Conservation (phyloP, 2,888 invertebrate genomes). For the Epinotia brunnichana region DNA sequence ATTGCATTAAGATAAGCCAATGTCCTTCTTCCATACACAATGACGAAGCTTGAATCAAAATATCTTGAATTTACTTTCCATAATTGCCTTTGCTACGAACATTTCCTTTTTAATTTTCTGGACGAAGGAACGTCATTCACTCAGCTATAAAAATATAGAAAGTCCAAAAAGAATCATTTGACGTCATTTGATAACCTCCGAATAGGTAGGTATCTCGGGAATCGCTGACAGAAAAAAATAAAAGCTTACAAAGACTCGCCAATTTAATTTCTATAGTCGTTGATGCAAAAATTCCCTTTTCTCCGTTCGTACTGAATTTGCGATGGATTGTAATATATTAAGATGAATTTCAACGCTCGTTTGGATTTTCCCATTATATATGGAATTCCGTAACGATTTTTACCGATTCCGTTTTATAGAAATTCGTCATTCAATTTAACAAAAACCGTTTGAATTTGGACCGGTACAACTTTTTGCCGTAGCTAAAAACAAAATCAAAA, state of each 20-base stretch:
- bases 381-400: conserved; percentile 33
- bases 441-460: conserved; percentile 4
- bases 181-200: conserved; percentile 21
- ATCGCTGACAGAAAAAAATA: conserved; percentile 42
- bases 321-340: conserved; percentile 43
- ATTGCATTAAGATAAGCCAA: no score
- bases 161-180: conserved; percentile 8
- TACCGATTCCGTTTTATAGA: conserved; percentile 17
- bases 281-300: conserved; percentile 59
- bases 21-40: no score
- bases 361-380: conserved; percentile 34
- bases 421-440: conserved; percentile 28
- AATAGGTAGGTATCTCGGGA: conserved; percentile 27
- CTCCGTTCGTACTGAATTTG: conserved; percentile 37
- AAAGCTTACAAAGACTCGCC: conserved; percentile 42
- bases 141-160: conserved; percentile 22
- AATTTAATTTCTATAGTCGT: conserved; percentile 62
- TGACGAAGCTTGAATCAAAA: no score
- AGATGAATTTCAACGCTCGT: conserved; percentile 41
- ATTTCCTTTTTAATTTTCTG: background rate
- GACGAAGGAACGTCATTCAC: background rate
- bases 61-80: background rate
- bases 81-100: background rate
- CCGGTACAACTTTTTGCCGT: conserved; percentile 3
- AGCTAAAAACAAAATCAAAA: background rate